A percentile compares a stretch with the other conserved stretches of the same genome.
Evolutionary conservation across 2,888 invertebrate genomes (phyloP).

Genomic region (Andrena marginata): DNA sequence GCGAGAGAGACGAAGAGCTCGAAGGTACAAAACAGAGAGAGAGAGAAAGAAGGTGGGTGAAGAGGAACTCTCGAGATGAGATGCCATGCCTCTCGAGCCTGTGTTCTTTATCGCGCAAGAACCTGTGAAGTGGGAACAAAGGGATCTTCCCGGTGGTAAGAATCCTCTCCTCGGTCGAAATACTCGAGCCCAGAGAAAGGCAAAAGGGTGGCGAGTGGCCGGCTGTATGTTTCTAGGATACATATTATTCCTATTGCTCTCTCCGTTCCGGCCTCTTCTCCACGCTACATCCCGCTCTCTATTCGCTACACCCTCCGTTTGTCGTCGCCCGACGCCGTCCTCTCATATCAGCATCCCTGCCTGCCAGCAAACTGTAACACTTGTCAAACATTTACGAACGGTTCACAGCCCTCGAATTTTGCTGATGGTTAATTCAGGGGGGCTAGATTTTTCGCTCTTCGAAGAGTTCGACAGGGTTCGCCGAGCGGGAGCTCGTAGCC

Average conservation of each 20-base stretch:
- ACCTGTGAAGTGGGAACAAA: conserved; percentile 76
- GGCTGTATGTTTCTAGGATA: conserved; percentile 39
- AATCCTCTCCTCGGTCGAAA: conserved; percentile 60
- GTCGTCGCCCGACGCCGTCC: background rate
- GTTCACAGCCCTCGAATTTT: conserved; percentile 26
- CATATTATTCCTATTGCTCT: conserved; percentile 56
- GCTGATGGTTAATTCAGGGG: conserved; percentile 32
- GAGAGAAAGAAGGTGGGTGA: conserved; percentile 27
- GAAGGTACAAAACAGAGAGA: background rate
- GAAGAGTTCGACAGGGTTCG: background rate
- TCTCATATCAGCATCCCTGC: background rate
- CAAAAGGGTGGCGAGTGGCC: conserved; percentile 27
- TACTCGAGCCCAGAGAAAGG: conserved; percentile 50
- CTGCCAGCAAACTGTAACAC: conserved; percentile 9
- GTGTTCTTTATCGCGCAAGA: conserved; percentile 73
- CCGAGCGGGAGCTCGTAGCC: background rate
- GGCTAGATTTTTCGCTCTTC: background rate
- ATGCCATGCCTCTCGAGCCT: conserved; percentile 59
- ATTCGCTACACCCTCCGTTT: background rate
- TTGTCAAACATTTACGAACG: conserved; percentile 41
- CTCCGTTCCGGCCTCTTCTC: conserved; percentile 44
- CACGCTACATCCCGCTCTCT: conserved; percentile 34
- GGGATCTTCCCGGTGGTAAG: conserved; percentile 64
- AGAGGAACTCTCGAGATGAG: conserved; percentile 58
- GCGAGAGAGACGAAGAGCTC: conserved; percentile 1